Percentiles rank a stretch among this genome's conserved stretches.
Evolutionary conservation across 2,888 invertebrate species (phyloP).

Genomic region (Scrobipalpa atriplicella): DNA sequence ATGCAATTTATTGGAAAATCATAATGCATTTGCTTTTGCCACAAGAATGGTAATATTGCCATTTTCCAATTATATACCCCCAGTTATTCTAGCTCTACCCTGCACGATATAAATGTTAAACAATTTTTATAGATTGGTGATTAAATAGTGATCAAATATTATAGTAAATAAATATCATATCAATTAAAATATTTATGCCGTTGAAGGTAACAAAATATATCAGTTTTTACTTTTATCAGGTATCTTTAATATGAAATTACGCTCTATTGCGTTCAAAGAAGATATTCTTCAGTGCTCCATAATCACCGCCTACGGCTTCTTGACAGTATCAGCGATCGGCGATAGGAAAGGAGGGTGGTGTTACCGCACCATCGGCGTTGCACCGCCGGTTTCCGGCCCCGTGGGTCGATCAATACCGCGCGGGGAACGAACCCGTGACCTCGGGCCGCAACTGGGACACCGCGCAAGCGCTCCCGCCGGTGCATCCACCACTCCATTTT

Average conservation of each 20-base stretch:
- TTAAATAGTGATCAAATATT: too few species aligned
- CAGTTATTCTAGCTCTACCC: too few species aligned
- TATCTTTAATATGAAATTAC: not conserved
- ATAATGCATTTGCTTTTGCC: too few species aligned
- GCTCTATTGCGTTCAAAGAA: not conserved
- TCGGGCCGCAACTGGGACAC: constrained; percentile 72
- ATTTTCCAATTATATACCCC: too few species aligned
- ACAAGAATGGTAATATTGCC: too few species aligned
- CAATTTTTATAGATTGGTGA: too few species aligned
- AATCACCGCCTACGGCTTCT: not conserved
- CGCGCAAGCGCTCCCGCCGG: constrained; percentile 71
- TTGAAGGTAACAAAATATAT: too few species aligned
- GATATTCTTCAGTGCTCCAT: not conserved
- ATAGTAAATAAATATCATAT: too few species aligned
- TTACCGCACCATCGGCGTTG: constrained; percentile 62
- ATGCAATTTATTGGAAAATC: not conserved
- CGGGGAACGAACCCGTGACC: constrained; percentile 82
- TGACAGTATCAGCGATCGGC: constrained; percentile 18
- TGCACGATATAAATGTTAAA: too few species aligned
- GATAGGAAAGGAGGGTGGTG: constrained; percentile 45
- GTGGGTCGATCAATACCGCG: constrained; percentile 72
- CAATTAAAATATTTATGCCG: too few species aligned
- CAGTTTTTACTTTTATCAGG: too few species aligned
- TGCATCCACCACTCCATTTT: constrained; percentile 68
- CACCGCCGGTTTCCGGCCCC: constrained; percentile 75